Percentiles rank a stretch among this genome's conserved stretches.
These are phyloP conservation scores for Lasius platythorax DNA, from an alignment of 2,888 invertebrate species.

Conservation along the genomic window DNA sequence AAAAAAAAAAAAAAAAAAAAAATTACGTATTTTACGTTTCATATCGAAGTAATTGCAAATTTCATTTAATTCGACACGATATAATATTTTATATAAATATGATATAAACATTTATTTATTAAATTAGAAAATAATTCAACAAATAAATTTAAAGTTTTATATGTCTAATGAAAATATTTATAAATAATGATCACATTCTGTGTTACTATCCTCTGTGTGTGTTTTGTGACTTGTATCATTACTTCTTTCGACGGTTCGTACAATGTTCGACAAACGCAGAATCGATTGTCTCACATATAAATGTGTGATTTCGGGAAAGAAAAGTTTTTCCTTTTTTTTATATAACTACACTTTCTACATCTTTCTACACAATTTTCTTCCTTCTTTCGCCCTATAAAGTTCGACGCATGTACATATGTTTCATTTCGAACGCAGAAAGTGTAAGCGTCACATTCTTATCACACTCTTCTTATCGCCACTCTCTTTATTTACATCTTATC, in stretches of 20 bases:
- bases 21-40: background rate
- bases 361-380: background rate
- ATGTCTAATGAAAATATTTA: background rate
- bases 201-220: background rate
- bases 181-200: background rate
- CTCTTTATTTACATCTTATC: slow-evolving; percentile 55
- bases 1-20: background rate
- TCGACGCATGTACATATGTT: background rate
- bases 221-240: slow-evolving; percentile 15
- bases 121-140: background rate
- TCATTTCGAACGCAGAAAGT: slow-evolving; percentile 20
- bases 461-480: slow-evolving; percentile 46
- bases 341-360: slow-evolving; percentile 15
- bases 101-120: background rate
- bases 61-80: background rate
- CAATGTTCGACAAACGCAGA: slow-evolving; percentile 7
- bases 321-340: slow-evolving; percentile 13
- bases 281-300: background rate
- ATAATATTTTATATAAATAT: background rate
- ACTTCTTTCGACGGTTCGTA: slow-evolving; percentile 22
- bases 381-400: background rate
- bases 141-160: background rate
- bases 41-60: background rate
- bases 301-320: background rate
- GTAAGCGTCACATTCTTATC: slow-evolving; percentile 39